These are phyloP conservation scores for Alethe diademata DNA, from an alignment of 2,113 vertebrate genomes.

Conservation along the genomic window DNA sequence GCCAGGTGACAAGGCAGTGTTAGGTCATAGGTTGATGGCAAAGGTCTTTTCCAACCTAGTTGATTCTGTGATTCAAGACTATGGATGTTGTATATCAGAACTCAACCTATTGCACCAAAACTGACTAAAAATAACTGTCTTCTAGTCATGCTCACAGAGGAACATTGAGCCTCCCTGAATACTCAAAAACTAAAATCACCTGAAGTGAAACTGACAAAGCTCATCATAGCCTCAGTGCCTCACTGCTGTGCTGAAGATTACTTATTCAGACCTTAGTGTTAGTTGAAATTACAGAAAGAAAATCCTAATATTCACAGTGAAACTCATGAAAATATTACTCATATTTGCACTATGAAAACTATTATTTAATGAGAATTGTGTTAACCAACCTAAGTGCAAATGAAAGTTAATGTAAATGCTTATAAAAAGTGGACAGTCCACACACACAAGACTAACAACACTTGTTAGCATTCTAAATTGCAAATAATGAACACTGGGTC, in stretches of 20 bases:
- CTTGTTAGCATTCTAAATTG: neutral
- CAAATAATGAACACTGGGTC: neutral
- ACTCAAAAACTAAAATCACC: neutral
- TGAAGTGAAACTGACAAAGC: neutral
- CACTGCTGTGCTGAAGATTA: neutral
- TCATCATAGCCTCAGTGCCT: neutral
- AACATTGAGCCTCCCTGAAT: neutral
- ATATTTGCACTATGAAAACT: neutral
- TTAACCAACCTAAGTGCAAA: neutral
- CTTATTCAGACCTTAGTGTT: neutral
- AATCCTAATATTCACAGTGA: neutral
- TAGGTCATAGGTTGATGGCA: neutral
- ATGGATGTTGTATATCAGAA: neutral
- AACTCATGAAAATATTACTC: neutral
- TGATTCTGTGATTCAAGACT: neutral
- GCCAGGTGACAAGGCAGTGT: neutral
- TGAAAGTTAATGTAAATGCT: neutral
- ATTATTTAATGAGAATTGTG: neutral
- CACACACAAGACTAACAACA: neutral
- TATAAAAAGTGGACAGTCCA: neutral
- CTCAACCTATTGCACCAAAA: constrained; percentile 2
- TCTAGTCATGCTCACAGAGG: neutral
- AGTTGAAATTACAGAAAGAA: neutral
- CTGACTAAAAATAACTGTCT: neutral
- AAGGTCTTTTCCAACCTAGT: neutral